Evolutionary conservation across 2,797 vertebrate genomes (phyloP).

Genomic region (Pipistrellus nathusii): DNA sequence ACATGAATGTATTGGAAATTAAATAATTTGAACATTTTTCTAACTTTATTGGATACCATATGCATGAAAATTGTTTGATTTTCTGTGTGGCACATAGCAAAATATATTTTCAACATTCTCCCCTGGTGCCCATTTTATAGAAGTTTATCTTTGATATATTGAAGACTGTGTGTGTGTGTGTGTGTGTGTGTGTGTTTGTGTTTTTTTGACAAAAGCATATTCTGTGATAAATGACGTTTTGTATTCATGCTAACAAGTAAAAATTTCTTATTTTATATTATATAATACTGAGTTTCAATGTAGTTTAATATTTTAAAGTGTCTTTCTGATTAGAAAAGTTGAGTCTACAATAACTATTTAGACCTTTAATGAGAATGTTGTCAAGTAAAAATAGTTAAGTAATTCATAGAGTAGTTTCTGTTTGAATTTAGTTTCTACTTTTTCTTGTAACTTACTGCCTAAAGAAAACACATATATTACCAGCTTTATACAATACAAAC

Average conservation of each 20-base stretch:
- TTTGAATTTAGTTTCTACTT: not conserved
- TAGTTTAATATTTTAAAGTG: not conserved
- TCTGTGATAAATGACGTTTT: not conserved
- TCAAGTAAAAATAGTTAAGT: slow-evolving; percentile 25
- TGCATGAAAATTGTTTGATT: not conserved
- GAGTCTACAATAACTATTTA: not conserved
- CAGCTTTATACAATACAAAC: not conserved
- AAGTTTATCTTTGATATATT: slow-evolving; percentile 3
- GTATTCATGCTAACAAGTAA: not conserved
- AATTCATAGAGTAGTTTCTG: not conserved
- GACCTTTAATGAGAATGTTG: not conserved
- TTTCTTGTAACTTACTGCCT: not conserved
- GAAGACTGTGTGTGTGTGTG: not conserved
- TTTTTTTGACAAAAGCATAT: not conserved
- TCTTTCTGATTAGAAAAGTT: slow-evolving; percentile 15
- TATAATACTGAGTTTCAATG: not conserved
- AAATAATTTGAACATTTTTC: not conserved
- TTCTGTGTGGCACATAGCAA: not conserved
- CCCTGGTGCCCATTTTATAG: not conserved
- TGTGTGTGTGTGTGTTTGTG: too few species aligned
- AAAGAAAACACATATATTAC: slow-evolving; percentile 11
- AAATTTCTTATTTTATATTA: not conserved
- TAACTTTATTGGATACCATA: not conserved
- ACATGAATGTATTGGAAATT: not conserved
- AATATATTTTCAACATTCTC: not conserved